These are phyloP conservation scores for Chrysemys picta DNA, from an alignment of 2,113 vertebrate genomes.

Conservation along the genomic window DNA sequence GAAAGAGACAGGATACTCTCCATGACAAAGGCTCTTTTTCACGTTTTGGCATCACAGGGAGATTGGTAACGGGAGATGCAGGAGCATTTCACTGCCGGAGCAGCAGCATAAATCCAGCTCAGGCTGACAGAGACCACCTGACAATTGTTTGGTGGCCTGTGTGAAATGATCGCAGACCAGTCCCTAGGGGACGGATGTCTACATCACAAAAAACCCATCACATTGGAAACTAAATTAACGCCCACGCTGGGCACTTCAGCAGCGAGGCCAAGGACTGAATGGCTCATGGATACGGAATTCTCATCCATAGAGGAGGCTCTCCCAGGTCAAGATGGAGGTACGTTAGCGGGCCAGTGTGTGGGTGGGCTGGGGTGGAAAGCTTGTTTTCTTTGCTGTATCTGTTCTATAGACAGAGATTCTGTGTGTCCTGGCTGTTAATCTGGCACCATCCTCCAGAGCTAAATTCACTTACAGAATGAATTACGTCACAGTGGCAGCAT, in stretches of 20 bases:
- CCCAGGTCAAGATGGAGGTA: neutral
- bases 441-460: neutral
- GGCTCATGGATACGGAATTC: neutral
- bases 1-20: neutral
- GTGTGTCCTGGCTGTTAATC: neutral
- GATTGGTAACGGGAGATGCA: neutral
- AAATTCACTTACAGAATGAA: neutral
- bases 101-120: neutral
- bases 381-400: neutral
- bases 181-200: neutral
- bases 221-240: neutral
- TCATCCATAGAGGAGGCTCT: neutral
- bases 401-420: neutral
- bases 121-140: neutral
- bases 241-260: neutral
- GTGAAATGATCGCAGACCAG: neutral
- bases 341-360: neutral
- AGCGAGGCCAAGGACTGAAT: neutral
- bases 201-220: neutral
- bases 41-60: neutral
- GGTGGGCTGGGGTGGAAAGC: neutral
- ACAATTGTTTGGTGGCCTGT: neutral
- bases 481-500: neutral
- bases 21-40: neutral
- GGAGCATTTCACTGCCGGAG: neutral